Evolutionary conservation across 1,140 invertebrate species (phyloP), one percentile per base, ranked within the genome.

Genomic region (Helicoverpa armigera): DNA sequence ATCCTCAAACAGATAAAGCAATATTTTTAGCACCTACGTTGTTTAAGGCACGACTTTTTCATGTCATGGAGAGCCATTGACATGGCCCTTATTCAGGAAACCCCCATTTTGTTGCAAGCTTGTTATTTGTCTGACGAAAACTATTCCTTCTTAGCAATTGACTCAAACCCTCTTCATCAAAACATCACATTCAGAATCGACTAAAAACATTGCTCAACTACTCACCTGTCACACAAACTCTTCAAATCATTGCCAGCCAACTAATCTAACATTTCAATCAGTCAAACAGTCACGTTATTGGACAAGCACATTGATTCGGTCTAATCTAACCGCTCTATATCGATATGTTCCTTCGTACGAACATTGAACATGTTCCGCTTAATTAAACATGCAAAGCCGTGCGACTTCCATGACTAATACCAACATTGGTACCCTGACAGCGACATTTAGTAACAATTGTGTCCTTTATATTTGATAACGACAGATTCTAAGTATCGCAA

Each of bases 381-480:
- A 79, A 86, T 86, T 80, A 86, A 88, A 82, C 76, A 79, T 84
- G 86, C 85, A 88, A 86, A 86, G 82, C 81, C 79, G 79, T 79
- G 72, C 83, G 82, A 88, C 87, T 87, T 86, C 82, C 79, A 79
- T 91, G 88, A 91, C 84, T 86, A 88, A 92, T 91, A 86, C 80
- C 79, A 80, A 88, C 88, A 90, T 85, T 85, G 85, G 86, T 90
- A 86, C 84, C 73, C 83, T 87, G 85, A 87, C 84, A 85, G 86
- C 74, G 74, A 85, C 86, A 86, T 87, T 87, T 85, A 88, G 90
- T 88, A 87, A 91, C 84, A 83, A 82, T 69, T 14, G 76, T 65
- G 29, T 65, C 18, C 61, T 79, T 69, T 70, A 79, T 58, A 56
- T 79, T 67, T 74, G 51, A 79, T 31, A 54, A 50, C 31, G 7